Evolutionary conservation across 2,797 vertebrate genomes (phyloP).

Genomic region (Lithobates sylvaticus): DNA sequence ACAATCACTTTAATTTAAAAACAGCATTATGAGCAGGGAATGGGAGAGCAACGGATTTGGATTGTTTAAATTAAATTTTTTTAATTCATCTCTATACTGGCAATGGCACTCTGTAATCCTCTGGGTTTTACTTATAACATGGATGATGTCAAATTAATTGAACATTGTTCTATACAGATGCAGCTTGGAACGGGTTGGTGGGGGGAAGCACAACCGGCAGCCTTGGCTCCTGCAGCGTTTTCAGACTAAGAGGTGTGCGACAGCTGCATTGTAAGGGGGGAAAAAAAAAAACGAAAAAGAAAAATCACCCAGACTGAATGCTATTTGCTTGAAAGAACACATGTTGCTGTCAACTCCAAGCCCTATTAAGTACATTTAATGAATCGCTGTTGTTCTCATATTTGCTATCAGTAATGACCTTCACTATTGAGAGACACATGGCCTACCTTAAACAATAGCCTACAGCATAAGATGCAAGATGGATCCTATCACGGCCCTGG

Average conservation of each 20-base stretch:
- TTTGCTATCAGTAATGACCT: slow-evolving; percentile 89
- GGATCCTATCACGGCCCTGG: slow-evolving; percentile 81
- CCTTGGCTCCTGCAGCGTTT: neutral
- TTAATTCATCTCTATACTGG: too few species aligned
- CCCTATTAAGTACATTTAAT: slow-evolving; percentile 83
- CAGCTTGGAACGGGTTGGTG: neutral
- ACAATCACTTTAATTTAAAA: too few species aligned
- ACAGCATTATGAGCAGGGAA: too few species aligned
- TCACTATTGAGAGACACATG: slow-evolving; percentile 84
- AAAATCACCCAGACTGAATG: slow-evolving; percentile 60
- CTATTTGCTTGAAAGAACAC: slow-evolving; percentile 68
- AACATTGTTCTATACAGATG: neutral
- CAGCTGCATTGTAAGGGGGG: slow-evolving; percentile 9
- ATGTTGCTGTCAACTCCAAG: slow-evolving; percentile 72
- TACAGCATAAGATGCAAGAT: slow-evolving; percentile 79
- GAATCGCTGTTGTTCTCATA: slow-evolving; percentile 81
- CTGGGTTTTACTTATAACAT: neutral
- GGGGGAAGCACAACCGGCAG: neutral
- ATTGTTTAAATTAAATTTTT: too few species aligned
- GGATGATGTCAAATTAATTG: neutral
- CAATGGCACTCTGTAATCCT: neutral
- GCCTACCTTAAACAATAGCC: slow-evolving; percentile 79
- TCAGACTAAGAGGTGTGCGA: slow-evolving; percentile 12
- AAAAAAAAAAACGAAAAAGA: slow-evolving; percentile 22
- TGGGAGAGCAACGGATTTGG: too few species aligned